Percentiles rank a stretch among this genome's conserved stretches.
phyloP scores from a whole-genome alignment of 2,888 invertebrate species.

The Amitus sp. region DNA sequence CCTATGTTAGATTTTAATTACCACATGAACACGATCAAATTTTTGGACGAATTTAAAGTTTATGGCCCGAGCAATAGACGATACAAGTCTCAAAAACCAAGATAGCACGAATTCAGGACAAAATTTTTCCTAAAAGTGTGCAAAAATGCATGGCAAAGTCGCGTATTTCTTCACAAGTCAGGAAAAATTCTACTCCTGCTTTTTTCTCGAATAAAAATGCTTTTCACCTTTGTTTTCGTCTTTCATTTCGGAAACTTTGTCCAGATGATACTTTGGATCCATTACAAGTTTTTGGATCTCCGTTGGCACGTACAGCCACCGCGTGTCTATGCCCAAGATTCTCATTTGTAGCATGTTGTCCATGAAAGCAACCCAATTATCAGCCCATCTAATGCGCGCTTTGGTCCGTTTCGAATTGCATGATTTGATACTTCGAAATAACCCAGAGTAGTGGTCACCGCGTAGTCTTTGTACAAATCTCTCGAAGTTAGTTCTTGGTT shows the following conservation, averaged over 20 bases:
- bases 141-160: too few relatives aligned
- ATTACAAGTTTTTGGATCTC: conserved; percentile 69
- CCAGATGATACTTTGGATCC: conserved; percentile 66
- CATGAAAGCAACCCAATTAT: conserved; percentile 76
- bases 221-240: conserved; percentile 52
- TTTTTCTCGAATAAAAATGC: neutral
- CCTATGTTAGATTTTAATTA: too few relatives aligned
- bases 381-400: conserved; percentile 67
- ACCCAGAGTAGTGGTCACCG: conserved; percentile 69
- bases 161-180: too few relatives aligned
- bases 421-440: conserved; percentile 67
- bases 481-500: conserved; percentile 52
- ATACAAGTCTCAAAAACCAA: too few relatives aligned
- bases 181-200: too few relatives aligned
- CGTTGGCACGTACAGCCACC: conserved; percentile 70
- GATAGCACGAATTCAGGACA: too few relatives aligned
- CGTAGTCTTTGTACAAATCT: conserved; percentile 66
- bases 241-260: conserved; percentile 44
- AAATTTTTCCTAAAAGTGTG: too few relatives aligned
- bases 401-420: conserved; percentile 63
- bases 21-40: too few relatives aligned
- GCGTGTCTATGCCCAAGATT: conserved; percentile 65
- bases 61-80: too few relatives aligned
- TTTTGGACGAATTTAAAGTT: too few relatives aligned
- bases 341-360: conserved; percentile 76